Evolutionary conservation across 2,888 invertebrate genomes (phyloP).

Genomic region (Drosophila algonquin): DNA sequence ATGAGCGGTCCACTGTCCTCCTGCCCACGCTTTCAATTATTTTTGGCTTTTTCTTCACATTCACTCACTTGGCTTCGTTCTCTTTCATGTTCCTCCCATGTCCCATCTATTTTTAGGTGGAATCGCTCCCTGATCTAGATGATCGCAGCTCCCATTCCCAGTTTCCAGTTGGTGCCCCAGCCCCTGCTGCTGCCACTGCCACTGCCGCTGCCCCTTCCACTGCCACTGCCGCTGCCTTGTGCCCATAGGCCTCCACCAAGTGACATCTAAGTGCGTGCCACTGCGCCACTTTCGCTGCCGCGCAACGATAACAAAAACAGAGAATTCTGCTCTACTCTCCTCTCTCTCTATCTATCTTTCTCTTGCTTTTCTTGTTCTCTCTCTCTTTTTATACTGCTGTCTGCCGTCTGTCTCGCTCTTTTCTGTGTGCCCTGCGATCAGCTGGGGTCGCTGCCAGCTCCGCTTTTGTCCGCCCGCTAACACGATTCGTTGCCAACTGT

Average conservation of each 20-base stretch:
- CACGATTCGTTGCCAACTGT: constrained; percentile 67
- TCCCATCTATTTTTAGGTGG: constrained; percentile 32
- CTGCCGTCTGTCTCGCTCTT: constrained; percentile 27
- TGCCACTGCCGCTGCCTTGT: constrained; percentile 2
- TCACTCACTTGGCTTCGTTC: constrained; percentile 16
- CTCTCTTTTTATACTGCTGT: constrained; percentile 12
- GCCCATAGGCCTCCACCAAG: background rate
- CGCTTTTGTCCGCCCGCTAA: constrained; percentile 63
- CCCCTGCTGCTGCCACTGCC: no score
- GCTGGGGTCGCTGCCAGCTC: constrained; percentile 38
- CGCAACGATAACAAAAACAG: constrained; percentile 25
- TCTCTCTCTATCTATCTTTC: constrained; percentile 3
- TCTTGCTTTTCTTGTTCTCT: background rate
- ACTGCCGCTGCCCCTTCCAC: no score
- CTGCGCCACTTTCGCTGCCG: constrained; percentile 21
- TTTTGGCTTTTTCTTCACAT: constrained; percentile 33
- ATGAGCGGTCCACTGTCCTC: background rate
- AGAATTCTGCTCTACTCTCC: constrained; percentile 2
- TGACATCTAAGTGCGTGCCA: constrained; percentile 24
- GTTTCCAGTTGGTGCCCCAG: constrained; percentile 12
- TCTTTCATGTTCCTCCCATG: constrained; percentile 22
- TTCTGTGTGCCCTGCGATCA: constrained; percentile 25
- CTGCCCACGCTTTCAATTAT: constrained; percentile 45
- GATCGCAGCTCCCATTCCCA: constrained; percentile 11
- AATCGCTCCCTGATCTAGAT: constrained; percentile 30